These are phyloP conservation scores for Leptinotarsa juncta DNA, from an alignment of 2,888 invertebrate species.

Conservation along the genomic window DNA sequence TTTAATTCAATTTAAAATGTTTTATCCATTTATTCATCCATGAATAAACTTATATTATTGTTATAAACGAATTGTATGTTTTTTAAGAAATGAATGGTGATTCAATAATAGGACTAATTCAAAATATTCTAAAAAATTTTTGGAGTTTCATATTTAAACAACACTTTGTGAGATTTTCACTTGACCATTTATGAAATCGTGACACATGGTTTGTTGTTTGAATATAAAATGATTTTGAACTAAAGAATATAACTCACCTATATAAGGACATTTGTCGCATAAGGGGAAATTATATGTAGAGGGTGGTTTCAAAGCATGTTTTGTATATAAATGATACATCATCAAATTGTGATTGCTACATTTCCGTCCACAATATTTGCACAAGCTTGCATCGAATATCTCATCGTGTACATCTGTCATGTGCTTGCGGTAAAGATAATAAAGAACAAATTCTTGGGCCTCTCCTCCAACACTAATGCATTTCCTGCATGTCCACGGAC, in stretches of 20 bases:
- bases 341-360: constrained; percentile 79
- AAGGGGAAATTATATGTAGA: constrained; percentile 82
- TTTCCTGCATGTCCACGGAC: constrained; percentile 85
- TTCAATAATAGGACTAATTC: too few relatives aligned
- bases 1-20: too few relatives aligned
- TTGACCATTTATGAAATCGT: too few relatives aligned
- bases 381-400: constrained; percentile 79
- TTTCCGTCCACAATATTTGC: constrained; percentile 87
- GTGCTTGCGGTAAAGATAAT: constrained; percentile 84
- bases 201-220: too few relatives aligned
- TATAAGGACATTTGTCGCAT: constrained; percentile 80
- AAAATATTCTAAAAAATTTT: too few relatives aligned
- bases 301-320: constrained; percentile 80
- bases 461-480: constrained; percentile 77
- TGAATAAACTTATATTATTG: too few relatives aligned
- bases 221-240: too few relatives aligned
- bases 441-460: constrained; percentile 77
- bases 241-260: constrained; percentile 58
- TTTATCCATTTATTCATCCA: too few relatives aligned
- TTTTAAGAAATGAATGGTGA: too few relatives aligned
- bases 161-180: neutral
- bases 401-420: constrained; percentile 84
- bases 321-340: constrained; percentile 82
- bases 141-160: neutral
- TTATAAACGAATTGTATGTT: too few relatives aligned